Base-by-base conservation (phyloP, 2,113 vertebrate genomes). In the Nannospalax galili region DNA sequence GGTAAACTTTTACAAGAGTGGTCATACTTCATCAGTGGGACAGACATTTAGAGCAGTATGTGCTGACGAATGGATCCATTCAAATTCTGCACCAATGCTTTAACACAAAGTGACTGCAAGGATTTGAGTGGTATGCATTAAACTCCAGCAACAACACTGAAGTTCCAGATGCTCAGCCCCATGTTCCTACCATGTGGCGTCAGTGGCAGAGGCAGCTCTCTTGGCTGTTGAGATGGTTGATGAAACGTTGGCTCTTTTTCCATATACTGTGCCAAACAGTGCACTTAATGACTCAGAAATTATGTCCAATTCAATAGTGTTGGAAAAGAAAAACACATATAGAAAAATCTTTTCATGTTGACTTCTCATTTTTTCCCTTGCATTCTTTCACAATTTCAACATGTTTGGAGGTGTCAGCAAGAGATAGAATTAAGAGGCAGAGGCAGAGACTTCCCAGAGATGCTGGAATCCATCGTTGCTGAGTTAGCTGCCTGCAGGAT, bases 361-460 rank as follows among this genome's bases (percentile, higher is more conserved):
- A 80, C 70, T 79, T 95, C 52, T 91, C 82, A 26, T 84, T 80
- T 95, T 64, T 72, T 92, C 65, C 58, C 72, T 87, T 48, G 26
- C 26, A 64, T 92, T 91, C 78, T 80, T 94, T 93, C 35, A 87
- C 84, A 64, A 84, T 87, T 95, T 94, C 91, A 91, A 40, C 37
- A 70, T 75, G 69, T 78, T 91, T 96, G 35, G 40, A 67, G 85
- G 22, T 64, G 20, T 70, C 8, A 32, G 58, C 45, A 35, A 48
- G 64, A 88, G n/a, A 79, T 2, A 14, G 64, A 74, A 93, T 67
- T 19, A 24, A 75, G 42, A 86, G 64, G 35, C 84, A 77, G 86
- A 93, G 45, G 20, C 65, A 95, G 89, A 95, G 67, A 92, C 62
- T 67, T 94, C 30, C 64, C 45, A 22, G 70, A 67, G 79, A 77